Conservation (phyloP, 2,113 vertebrate genomes). For the Malurus elegans region DNA sequence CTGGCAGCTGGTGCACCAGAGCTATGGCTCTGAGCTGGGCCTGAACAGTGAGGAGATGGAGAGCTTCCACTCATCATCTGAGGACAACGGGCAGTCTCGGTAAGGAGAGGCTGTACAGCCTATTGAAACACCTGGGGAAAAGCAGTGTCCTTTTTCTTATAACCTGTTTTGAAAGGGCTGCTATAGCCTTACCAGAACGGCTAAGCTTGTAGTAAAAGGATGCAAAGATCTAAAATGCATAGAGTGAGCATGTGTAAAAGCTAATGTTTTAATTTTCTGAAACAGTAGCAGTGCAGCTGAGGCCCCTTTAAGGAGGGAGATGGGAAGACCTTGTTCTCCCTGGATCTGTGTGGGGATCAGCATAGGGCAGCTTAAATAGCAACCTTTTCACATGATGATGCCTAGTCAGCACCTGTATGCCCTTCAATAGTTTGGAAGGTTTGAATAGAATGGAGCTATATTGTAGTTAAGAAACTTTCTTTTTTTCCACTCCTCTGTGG, state of each 20-base stretch:
- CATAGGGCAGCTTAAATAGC: background rate
- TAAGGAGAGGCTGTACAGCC: constrained; percentile 50
- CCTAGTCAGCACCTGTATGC: background rate
- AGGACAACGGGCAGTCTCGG: constrained; percentile 80
- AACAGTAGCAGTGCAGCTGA: background rate
- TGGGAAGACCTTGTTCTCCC: background rate
- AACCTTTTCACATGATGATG: background rate
- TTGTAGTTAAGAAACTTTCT: background rate
- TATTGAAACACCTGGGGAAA: background rate
- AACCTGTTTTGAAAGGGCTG: background rate
- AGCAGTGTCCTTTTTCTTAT: background rate
- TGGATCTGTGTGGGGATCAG: background rate
- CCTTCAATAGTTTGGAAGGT: background rate
- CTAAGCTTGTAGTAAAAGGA: background rate
- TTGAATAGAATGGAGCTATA: background rate
- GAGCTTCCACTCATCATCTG: constrained; percentile 74
- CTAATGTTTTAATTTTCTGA: background rate
- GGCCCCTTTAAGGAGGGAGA: background rate
- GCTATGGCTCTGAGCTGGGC: constrained; percentile 91
- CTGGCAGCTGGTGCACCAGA: constrained; percentile 89
- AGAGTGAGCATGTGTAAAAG: background rate
- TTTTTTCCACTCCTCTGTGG: background rate
- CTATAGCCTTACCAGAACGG: background rate
- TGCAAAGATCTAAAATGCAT: background rate
- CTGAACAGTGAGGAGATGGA: constrained; percentile 92